A percentile compares a stretch with the other conserved stretches of the same genome.
Evolutionary conservation across 2,888 invertebrate genomes (phyloP).

Genomic region (Troides aeacus): DNA sequence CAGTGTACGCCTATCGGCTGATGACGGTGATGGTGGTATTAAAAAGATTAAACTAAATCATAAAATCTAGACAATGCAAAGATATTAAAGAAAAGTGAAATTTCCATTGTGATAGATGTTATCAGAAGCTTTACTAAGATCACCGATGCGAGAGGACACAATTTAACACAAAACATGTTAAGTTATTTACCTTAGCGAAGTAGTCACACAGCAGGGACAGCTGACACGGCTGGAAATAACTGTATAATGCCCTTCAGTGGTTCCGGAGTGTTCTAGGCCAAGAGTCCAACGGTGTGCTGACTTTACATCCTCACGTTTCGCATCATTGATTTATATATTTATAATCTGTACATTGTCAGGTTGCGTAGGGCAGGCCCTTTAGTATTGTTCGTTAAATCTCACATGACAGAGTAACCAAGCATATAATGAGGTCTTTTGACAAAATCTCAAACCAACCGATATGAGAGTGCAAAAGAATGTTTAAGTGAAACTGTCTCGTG

Average conservation of each 20-base stretch:
- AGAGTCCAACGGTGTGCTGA: slow-evolving; percentile 72
- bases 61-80: too few relatives aligned
- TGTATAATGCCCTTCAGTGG: slow-evolving; percentile 78
- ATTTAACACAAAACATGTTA: background rate
- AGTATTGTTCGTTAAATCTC: slow-evolving; percentile 65
- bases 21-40: too few relatives aligned
- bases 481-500: background rate
- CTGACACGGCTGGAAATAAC: slow-evolving; percentile 70
- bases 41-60: too few relatives aligned
- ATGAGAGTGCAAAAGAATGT: background rate
- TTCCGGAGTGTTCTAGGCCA: slow-evolving; percentile 77
- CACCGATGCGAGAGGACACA: background rate
- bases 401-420: slow-evolving; percentile 76
- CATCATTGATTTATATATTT: slow-evolving; percentile 32
- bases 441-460: background rate
- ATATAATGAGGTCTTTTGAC: slow-evolving; percentile 41
- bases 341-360: slow-evolving; percentile 56
- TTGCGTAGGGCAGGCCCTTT: slow-evolving; percentile 75
- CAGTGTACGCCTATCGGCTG: too few relatives aligned
- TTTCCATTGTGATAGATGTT: too few relatives aligned
- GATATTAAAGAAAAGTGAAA: too few relatives aligned
- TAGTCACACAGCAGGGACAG: slow-evolving; percentile 30
- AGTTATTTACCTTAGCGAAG: slow-evolving; percentile 60
- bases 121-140: too few relatives aligned
- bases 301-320: slow-evolving; percentile 49